Conservation (phyloP, 2,888 invertebrate species). For the Petrolisthes cinctipes region DNA sequence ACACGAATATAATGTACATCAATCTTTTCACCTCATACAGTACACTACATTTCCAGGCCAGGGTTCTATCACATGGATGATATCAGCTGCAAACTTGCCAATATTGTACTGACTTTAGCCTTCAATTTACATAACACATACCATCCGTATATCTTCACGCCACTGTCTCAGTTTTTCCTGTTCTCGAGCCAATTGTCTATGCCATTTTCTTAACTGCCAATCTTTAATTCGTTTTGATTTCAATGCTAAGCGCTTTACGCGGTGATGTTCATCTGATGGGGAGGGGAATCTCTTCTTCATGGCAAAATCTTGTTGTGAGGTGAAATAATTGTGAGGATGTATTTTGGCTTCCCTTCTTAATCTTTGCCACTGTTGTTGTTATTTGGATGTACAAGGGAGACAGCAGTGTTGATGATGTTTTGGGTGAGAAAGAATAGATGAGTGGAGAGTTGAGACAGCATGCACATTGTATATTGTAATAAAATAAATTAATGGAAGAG, state of each 20-base stretch:
- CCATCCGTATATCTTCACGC: slow-evolving; percentile 45
- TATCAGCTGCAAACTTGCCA: too few species aligned
- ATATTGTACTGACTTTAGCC: too few species aligned
- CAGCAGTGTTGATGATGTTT: not conserved
- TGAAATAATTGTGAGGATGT: too few species aligned
- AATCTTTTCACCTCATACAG: too few species aligned
- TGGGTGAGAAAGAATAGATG: not conserved
- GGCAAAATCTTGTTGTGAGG: too few species aligned
- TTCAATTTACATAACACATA: slow-evolving; percentile 5
- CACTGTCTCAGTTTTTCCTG: slow-evolving; percentile 34
- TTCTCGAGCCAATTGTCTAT: slow-evolving; percentile 37
- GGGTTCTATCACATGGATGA: too few species aligned
- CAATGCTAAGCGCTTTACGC: slow-evolving; percentile 12
- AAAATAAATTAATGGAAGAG: not conserved
- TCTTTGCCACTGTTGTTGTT: slow-evolving; percentile 29
- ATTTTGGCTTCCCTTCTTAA: slow-evolving; percentile 25
- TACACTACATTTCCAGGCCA: too few species aligned
- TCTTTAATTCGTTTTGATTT: slow-evolving; percentile 31
- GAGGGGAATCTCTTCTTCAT: too few species aligned
- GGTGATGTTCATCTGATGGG: not conserved
- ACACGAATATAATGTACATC: too few species aligned
- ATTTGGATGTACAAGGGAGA: not conserved
- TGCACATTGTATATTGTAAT: slow-evolving; percentile 3
- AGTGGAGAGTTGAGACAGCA: not conserved
- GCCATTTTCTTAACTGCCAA: slow-evolving; percentile 15